phyloP scores from a whole-genome alignment of 2,113 vertebrate species.

The Anhinga rufa region DNA sequence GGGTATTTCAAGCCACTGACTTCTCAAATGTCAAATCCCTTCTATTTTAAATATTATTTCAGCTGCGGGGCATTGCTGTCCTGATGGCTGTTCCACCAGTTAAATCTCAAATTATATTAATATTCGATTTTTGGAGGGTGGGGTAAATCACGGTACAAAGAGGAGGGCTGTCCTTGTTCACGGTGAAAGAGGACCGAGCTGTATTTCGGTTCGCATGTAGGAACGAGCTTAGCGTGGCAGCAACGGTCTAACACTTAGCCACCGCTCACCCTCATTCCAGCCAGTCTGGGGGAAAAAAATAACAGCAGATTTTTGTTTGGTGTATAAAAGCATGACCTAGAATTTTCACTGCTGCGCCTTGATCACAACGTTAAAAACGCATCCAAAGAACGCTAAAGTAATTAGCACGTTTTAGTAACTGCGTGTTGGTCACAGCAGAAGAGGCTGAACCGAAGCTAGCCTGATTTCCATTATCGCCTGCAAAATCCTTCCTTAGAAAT shows the following conservation, averaged over 20 bases:
- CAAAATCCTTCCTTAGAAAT: conserved; percentile 38
- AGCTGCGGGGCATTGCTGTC: conserved; percentile 85
- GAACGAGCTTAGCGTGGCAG: conserved; percentile 43
- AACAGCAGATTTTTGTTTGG: conserved; percentile 9
- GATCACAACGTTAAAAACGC: not conserved
- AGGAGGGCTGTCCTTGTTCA: conserved; percentile 43
- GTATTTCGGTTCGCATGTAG: conserved; percentile 30
- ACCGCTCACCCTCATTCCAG: conserved; percentile 32
- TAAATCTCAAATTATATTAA: conserved; percentile 85
- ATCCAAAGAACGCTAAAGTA: conserved; percentile 13
- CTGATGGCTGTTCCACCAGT: conserved; percentile 84
- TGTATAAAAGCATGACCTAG: conserved; percentile 29
- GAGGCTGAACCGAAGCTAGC: conserved; percentile 23
- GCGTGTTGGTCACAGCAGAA: conserved; percentile 40
- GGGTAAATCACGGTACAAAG: conserved; percentile 59
- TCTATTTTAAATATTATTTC: conserved; percentile 89
- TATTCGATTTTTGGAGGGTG: conserved; percentile 79
- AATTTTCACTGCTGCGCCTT: conserved; percentile 18
- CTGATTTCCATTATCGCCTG: conserved; percentile 30
- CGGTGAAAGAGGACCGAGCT: conserved; percentile 29
- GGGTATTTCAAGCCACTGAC: conserved; percentile 92
- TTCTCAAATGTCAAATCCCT: conserved; percentile 88
- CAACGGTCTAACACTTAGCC: not conserved
- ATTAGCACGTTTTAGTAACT: conserved; percentile 54
- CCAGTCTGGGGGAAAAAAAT: not conserved